Base-by-base conservation (phyloP, 2,888 invertebrate genomes). In the Byasa hedistus region DNA sequence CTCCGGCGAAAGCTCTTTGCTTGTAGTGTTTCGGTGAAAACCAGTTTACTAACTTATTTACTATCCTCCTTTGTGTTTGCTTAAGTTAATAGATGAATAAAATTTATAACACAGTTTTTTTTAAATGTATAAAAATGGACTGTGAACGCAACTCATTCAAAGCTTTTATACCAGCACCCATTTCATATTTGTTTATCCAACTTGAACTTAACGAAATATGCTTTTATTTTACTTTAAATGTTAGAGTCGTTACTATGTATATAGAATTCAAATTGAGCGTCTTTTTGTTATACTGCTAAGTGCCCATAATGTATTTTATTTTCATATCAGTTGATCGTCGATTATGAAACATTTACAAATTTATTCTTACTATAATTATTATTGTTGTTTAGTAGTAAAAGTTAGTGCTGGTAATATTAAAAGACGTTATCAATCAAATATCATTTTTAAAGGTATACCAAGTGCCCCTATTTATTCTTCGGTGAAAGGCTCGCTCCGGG, bases 401-500 rank as follows among this genome's bases (percentile, higher is more conserved):
- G n/a, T n/a, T 32, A 32, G 32, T 32, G 7, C 7, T 12, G 17
- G 4, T 17, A 44, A 15, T 44, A 15, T 7, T 32, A 32, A 32
- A 10, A 44, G 17, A 15, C 19, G 17, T 44, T 4, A 44, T 15
- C 44, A 15, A 44, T 44, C 44, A 44, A 44, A 44, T 44, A 17
- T 44, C 15, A 44, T 17, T 10, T 44, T 44, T 44, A 19, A 44
- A 19, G 44, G n/a, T n/a, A 4, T 24, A 56, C 57, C 32, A 57
- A 57, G 32, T 57, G 57, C 57, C n/a, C n/a, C 57, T 32, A 57
- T 57, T 57, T 19, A 57, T 57, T 52, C 19, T 58, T 58, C 19
- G 44, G 58, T 58, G 58, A 58, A 58, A 58, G 58, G n/a, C 58
- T 39, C 3, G 21, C 44, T 22, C 10, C 44, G 44, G 10, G 17